Evolutionary conservation across 1,140 invertebrate species (phyloP), one percentile per base, ranked within the genome.

Genomic region (Dermatophagoides farinae): DNA sequence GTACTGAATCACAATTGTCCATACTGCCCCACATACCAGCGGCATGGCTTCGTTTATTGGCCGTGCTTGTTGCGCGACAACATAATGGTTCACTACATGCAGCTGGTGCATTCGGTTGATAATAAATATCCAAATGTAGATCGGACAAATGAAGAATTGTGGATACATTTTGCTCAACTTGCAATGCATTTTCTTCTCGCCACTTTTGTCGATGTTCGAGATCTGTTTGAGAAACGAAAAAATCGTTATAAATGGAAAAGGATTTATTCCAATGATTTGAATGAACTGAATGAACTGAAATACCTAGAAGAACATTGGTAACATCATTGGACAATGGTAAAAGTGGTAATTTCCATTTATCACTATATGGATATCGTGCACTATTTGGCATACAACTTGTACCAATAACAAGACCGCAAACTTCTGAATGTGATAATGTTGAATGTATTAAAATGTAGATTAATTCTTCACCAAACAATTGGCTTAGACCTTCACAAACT

Each of bases 11-110:
- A 66, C 87, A 91, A 68, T 89, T 88, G n/a, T 61, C 47, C 70
- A 90, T 90, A 69, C 90, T 86, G 23, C 89, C 88, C 88, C 87
- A 92, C 64, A 82, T 80, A 16, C 88, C 88, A 1, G 88, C 87
- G 1, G 80, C 82, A 74, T 62, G 9, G 78, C 78, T 62, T 81
- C 79, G 0, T 82, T 77, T 16, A 76, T 78, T n/a, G 75, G 68
- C 0, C 84, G 38, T 51, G 62, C 44, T 61, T 44, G 6, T 79
- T 77, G 22, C 49, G 54, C 47, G 39, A 70, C 88, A 92, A 68
- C 88, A 93, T 1, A 92, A 71, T 0, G 88, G 88, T 70, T 91
- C 88, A 64, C 82, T 81, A 71, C 88, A 93, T 59, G 87, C 83
- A 0, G 88, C 87, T 68, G 89, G 88, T 4, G 83, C 79, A 61